Conservation (phyloP, 2,113 vertebrate species). For the Gallinago media region DNA sequence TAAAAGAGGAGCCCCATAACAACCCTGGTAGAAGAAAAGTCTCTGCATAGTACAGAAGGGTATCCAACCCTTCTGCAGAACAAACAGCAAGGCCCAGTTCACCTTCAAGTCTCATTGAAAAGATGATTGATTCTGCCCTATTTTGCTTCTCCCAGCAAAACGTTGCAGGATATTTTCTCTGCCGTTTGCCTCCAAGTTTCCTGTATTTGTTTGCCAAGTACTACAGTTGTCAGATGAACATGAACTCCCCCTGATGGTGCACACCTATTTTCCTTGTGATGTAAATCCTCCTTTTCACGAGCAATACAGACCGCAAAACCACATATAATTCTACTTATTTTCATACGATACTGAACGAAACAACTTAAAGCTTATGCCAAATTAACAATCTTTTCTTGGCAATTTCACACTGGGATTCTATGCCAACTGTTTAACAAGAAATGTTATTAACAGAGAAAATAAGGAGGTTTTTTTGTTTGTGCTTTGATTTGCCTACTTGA, state of each 20-base stretch:
- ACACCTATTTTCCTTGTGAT: constrained; percentile 11
- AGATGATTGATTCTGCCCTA: constrained; percentile 43
- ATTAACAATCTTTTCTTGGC: constrained; percentile 53
- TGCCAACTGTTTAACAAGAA: constrained; percentile 65
- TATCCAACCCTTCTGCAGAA: neutral
- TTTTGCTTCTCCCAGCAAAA: constrained; percentile 51
- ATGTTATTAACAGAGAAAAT: constrained; percentile 50
- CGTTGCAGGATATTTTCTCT: constrained; percentile 22
- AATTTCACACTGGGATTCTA: constrained; percentile 6
- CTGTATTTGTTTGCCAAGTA: constrained; percentile 22
- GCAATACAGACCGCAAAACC: neutral
- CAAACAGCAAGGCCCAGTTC: neutral
- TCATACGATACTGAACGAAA: neutral
- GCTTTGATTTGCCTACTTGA: constrained; percentile 37
- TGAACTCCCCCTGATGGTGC: constrained; percentile 6
- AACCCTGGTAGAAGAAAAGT: neutral
- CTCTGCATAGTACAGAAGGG: fast-evolving
- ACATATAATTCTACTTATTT: neutral
- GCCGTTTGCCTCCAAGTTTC: constrained; percentile 5
- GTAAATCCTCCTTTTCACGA: constrained; percentile 4
- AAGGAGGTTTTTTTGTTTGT: constrained; percentile 9
- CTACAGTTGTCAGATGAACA: constrained; percentile 20
- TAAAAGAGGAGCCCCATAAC: neutral
- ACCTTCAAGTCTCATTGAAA: constrained; percentile 49
- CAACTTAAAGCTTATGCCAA: constrained; percentile 27